Evolutionary conservation across 2,797 vertebrate species (phyloP).

Genomic region (Tenualosa ilisha): DNA sequence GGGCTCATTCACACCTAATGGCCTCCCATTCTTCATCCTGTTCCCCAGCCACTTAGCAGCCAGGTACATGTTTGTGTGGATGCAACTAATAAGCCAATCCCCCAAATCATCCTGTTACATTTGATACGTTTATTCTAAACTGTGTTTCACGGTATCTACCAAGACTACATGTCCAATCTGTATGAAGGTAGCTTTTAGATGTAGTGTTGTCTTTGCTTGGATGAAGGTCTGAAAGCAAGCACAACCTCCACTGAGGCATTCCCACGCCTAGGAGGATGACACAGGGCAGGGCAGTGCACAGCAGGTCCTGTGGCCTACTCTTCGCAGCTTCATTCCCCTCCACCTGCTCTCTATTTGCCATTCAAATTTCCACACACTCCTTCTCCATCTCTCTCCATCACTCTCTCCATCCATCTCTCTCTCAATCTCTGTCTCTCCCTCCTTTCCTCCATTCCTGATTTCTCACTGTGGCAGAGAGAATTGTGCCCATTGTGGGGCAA

Average conservation of each 20-base stretch:
- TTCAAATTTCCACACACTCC: not conserved
- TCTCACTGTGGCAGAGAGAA: not conserved
- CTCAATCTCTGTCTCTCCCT: conserved; percentile 8
- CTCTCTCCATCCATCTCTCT: not conserved
- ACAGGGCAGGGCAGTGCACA: not conserved
- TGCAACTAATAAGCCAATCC: not conserved
- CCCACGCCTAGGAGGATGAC: not conserved
- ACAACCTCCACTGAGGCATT: not conserved
- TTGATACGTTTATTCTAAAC: not conserved
- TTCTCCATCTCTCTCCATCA: not conserved
- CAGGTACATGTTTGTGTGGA: not conserved
- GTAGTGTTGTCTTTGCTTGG: not conserved
- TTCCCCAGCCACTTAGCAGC: not conserved
- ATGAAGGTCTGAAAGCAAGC: not conserved
- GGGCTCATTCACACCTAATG: not conserved
- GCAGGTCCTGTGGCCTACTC: not conserved
- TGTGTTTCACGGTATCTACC: not conserved
- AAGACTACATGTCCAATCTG: not conserved
- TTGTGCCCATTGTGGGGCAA: conserved; percentile 5
- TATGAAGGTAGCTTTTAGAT: not conserved
- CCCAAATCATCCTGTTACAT: not conserved
- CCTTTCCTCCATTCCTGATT: not conserved
- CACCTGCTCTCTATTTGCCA: not conserved
- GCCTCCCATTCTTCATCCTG: not conserved
- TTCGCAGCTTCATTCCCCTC: not conserved